A percentile compares a stretch with the other conserved stretches of the same genome.
Conservation (phyloP, 2,797 vertebrate genomes). For the Salmo trutta region DNA sequence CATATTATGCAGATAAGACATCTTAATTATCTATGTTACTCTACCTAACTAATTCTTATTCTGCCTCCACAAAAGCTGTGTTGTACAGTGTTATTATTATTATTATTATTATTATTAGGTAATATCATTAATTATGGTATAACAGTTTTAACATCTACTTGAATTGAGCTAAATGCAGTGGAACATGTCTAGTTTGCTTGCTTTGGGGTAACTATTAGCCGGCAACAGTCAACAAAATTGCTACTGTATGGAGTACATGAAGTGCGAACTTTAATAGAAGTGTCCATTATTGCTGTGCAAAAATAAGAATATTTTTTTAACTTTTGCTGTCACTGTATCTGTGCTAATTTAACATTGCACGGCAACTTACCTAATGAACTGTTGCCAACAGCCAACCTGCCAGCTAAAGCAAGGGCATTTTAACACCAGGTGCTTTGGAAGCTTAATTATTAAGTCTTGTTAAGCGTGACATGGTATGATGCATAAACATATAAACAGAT, state of each 20-base stretch:
- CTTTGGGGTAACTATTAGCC: too few relatives aligned
- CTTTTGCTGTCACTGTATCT: background rate
- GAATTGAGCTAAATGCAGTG: background rate
- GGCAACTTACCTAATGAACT: background rate
- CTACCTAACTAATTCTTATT: too few relatives aligned
- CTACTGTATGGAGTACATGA: background rate
- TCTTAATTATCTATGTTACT: too few relatives aligned
- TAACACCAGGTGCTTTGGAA: background rate
- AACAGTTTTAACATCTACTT: background rate
- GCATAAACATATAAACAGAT: background rate
- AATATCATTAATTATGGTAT: background rate
- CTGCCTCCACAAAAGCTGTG: too few relatives aligned
- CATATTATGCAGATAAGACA: too few relatives aligned
- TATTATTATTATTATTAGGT: background rate
- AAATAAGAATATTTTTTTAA: background rate
- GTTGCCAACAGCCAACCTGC: background rate
- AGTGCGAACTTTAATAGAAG: background rate
- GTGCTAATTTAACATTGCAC: background rate
- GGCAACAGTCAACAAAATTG: background rate
- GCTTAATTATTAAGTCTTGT: background rate
- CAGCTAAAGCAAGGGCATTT: background rate
- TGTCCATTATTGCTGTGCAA: background rate
- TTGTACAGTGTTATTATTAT: too few relatives aligned
- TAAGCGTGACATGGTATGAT: background rate
- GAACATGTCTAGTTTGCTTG: too few relatives aligned